Evolutionary conservation across 2,888 invertebrate species (phyloP), one percentile per base, ranked within the genome.

Genomic region (Ochropacha duplaris): DNA sequence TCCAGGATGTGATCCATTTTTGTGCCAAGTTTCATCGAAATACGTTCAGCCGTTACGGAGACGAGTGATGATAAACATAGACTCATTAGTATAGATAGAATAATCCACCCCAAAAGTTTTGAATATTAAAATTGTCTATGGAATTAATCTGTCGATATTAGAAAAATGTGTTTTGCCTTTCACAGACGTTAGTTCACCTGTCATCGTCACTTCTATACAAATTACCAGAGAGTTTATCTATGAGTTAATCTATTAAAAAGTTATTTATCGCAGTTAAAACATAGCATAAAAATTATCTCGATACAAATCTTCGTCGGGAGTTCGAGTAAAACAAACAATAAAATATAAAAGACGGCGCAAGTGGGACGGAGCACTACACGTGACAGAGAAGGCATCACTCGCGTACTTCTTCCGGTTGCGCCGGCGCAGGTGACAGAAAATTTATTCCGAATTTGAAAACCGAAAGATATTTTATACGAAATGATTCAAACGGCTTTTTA

Each of bases 371-470:
- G 76, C 73, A 55, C 59, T 86, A 84, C 81, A 66, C 54, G 24
- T 1, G 64, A 78, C 39, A 56, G 77, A 76, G 79, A 79, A 54
- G 57, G 62, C 65, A 39, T 57, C 34, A 65, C 59, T 66, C 63
- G 63, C 70, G 75, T 77, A 81, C 81, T 90, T 89, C 90, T 92
- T 92, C 92, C 92, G 92, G 92, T 85, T 81, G 87, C 87, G 79
- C 81, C 66, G 79, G 81, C 86, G 92, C 92, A 92, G 92, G 92
- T 92, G 92, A 92, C 92, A 92, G 84, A 71, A 89, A 92, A 92
- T 92, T 91, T 92, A 92, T 92, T 92, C 92, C 82, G 88, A 91
- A 91, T 91, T 91, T 91, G 88, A 92, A 91, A 92, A 90, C 85
- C 91, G 88, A 90, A 86, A 86, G 83, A 90, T 90, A 92, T 90